A percentile compares a stretch with the other conserved stretches of the same genome.
phyloP scores from a whole-genome alignment of 2,797 vertebrate genomes.

The Podarcis lilfordi region DNA sequence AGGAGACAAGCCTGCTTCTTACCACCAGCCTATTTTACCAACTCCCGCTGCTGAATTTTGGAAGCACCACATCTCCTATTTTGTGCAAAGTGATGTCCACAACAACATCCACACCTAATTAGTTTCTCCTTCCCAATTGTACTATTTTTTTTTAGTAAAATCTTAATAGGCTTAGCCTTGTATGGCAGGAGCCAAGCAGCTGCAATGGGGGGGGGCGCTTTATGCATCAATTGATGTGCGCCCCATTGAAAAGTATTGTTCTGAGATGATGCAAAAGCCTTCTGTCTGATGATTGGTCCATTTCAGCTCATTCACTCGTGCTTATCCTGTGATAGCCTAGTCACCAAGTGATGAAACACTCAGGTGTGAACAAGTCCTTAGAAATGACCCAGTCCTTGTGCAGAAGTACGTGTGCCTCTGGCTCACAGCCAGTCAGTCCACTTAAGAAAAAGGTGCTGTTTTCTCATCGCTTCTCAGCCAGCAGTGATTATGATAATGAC shows the following conservation, averaged over 20 bases:
- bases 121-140: conserved; percentile 39
- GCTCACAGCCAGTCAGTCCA: neutral
- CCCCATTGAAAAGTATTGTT: neutral
- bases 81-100: conserved; percentile 31
- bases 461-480: conserved; percentile 34
- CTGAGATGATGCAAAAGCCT: neutral
- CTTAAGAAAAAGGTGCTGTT: neutral
- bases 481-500: conserved; percentile 72
- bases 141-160: neutral
- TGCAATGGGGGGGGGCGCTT: neutral
- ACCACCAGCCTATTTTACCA: neutral
- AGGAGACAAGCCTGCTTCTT: neutral
- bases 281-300: neutral
- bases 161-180: conserved; percentile 21
- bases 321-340: neutral
- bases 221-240: neutral
- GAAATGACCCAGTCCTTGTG: neutral
- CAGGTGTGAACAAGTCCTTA: neutral
- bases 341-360: neutral
- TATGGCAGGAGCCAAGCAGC: neutral
- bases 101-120: conserved; percentile 39
- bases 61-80: conserved; percentile 34
- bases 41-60: conserved; percentile 34
- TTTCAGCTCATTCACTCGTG: neutral
- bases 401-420: neutral